Evolutionary conservation across 2,888 invertebrate species (phyloP).

Genomic region (Anthrax anthrax): DNA sequence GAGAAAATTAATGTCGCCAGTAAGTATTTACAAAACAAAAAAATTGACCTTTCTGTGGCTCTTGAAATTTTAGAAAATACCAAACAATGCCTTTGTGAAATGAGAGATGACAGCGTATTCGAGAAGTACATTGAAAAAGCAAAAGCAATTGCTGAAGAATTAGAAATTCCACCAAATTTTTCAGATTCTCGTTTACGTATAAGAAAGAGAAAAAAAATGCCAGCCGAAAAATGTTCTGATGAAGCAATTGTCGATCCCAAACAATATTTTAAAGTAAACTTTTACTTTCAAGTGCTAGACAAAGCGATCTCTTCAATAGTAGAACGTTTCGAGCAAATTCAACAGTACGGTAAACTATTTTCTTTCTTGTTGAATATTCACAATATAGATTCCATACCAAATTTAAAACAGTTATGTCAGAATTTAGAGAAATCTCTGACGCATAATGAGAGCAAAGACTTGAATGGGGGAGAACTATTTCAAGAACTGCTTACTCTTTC

Average conservation of each 20-base stretch:
- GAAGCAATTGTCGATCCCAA: conserved; percentile 1
- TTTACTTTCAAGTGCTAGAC: conserved; percentile 1
- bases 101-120: too few relatives aligned
- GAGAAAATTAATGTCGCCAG: conserved; percentile 5
- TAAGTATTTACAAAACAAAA: not conserved
- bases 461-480: not conserved
- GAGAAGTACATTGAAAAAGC: too few relatives aligned
- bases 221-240: not conserved
- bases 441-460: not conserved
- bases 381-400: not conserved
- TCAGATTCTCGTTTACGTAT: too few relatives aligned
- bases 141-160: too few relatives aligned
- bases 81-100: too few relatives aligned
- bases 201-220: not conserved
- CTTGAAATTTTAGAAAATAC: too few relatives aligned
- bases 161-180: too few relatives aligned
- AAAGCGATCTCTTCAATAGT: not conserved
- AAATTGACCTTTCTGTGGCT: too few relatives aligned
- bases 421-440: not conserved
- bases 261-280: not conserved
- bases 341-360: not conserved
- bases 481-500: not conserved
- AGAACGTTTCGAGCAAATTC: not conserved
- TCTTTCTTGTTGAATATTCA: not conserved
- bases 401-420: not conserved